phyloP scores from a whole-genome alignment of 2,797 vertebrate species.

The Chelon labrosus region DNA sequence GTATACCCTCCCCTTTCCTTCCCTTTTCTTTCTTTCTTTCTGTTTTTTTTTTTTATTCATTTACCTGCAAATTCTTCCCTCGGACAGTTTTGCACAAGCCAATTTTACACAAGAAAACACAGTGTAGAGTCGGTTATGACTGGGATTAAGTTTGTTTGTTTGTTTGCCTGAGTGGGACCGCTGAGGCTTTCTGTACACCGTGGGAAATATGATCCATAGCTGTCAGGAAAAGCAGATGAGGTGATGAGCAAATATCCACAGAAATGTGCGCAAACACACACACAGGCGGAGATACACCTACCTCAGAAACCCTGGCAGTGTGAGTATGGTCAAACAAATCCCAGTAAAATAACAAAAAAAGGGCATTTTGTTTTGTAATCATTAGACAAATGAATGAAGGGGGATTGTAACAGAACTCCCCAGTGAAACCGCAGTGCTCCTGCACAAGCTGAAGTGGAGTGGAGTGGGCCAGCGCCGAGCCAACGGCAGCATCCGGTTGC shows the following conservation, averaged over 20 bases:
- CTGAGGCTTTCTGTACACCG: conserved; percentile 20
- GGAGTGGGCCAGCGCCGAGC: conserved; percentile 23
- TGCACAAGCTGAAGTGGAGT: conserved; percentile 55
- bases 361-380: conserved; percentile 10
- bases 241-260: conserved; percentile 43
- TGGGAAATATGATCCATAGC: conserved; percentile 82
- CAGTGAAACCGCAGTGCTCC: conserved; percentile 17
- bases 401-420: conserved; percentile 5
- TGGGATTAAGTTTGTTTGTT: conserved; percentile 55
- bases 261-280: conserved; percentile 13
- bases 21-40: conserved; percentile 1
- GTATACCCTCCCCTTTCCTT: neutral
- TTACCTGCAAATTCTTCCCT: conserved; percentile 47
- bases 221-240: conserved; percentile 85
- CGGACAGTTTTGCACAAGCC: conserved; percentile 31
- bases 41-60: conserved; percentile 32
- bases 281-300: neutral
- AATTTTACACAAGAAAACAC: conserved; percentile 40
- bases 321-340: conserved; percentile 3
- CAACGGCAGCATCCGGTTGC: conserved; percentile 58
- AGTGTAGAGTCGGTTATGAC: conserved; percentile 29
- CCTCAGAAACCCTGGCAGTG: neutral
- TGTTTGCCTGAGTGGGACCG: conserved; percentile 68
- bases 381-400: conserved; percentile 28
- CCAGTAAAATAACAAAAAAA: conserved; percentile 8